Evolutionary conservation across 2,113 vertebrate genomes (phyloP).

Genomic region (Lepus americanus): DNA sequence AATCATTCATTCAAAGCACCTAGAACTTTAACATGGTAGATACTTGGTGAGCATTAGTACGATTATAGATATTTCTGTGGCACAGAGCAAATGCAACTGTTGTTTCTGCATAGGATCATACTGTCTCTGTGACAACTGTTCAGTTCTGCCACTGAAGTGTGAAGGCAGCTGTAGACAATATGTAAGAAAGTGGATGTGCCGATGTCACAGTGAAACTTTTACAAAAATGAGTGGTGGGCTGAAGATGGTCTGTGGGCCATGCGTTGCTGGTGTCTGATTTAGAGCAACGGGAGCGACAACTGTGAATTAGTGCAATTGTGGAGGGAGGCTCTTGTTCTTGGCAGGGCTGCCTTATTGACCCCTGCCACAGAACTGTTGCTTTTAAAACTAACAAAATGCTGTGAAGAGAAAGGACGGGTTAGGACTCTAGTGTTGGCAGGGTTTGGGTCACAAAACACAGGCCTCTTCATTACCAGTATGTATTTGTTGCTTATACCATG

Average conservation of each 20-base stretch:
- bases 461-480: not conserved
- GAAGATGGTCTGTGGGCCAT: not conserved
- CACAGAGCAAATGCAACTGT: not conserved
- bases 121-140: not conserved
- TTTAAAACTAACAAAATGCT: slow-evolving; percentile 60
- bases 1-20: not conserved
- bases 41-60: not conserved
- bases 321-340: not conserved
- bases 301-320: not conserved
- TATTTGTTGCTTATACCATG: not conserved
- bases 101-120: not conserved
- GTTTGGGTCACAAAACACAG: slow-evolving; percentile 3
- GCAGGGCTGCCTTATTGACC: not conserved
- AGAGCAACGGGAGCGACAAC: not conserved
- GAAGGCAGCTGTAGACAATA: not conserved
- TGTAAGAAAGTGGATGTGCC: not conserved
- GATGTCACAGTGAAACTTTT: not conserved
- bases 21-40: slow-evolving; percentile 6
- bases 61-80: not conserved
- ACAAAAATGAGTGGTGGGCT: not conserved
- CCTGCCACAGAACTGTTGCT: slow-evolving; percentile 25
- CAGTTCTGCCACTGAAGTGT: not conserved
- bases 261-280: not conserved
- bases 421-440: not conserved
- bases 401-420: slow-evolving; percentile 48